These are phyloP conservation scores for Carassius carassius DNA, from an alignment of 2,113 vertebrate species.

Conservation along the genomic window DNA sequence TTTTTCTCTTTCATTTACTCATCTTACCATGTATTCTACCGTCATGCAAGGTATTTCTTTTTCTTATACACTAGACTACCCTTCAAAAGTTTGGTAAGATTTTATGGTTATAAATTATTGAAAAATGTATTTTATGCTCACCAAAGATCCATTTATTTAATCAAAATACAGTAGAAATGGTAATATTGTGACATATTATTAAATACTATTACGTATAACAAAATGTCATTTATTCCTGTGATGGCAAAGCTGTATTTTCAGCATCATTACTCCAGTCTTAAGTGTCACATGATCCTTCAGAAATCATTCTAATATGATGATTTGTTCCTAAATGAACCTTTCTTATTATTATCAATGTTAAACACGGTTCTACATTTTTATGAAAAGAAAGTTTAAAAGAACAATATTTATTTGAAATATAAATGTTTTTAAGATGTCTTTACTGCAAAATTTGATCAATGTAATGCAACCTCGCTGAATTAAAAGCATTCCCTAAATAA, in stretches of 20 bases:
- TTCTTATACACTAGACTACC: background rate
- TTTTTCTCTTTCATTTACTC: conserved; percentile 41
- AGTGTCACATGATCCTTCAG: no score
- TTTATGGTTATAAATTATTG: background rate
- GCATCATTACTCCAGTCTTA: no score
- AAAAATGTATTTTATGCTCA: background rate
- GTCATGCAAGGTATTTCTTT: background rate
- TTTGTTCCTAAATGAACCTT: background rate
- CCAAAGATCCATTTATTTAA: background rate
- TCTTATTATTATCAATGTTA: background rate
- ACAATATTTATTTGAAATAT: background rate
- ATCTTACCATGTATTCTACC: background rate
- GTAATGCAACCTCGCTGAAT: background rate
- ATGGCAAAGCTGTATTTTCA: no score
- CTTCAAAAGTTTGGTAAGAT: background rate
- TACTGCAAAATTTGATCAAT: background rate
- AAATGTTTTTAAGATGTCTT: background rate
- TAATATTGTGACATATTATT: background rate
- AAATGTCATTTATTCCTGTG: no score
- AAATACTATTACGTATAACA: no score
- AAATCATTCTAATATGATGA: background rate
- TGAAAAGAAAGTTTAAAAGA: background rate
- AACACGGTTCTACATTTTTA: background rate
- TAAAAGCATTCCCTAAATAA: background rate
- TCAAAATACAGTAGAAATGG: background rate